Conservation (phyloP, 2,797 vertebrate genomes). For the Dallia pectoralis region DNA sequence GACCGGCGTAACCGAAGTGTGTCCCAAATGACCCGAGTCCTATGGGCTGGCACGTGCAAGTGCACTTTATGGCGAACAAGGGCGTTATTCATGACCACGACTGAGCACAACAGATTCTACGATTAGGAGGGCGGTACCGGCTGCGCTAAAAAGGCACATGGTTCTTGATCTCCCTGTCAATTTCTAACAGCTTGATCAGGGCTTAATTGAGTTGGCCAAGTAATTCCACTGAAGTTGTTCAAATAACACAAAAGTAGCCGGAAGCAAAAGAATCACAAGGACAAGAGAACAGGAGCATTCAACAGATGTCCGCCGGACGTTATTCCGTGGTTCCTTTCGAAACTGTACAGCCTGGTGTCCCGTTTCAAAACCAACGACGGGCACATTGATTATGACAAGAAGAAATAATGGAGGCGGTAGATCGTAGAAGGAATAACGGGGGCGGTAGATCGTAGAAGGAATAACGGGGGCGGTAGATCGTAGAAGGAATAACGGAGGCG, state of each 20-base stretch:
- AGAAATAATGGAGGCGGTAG: background rate
- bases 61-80: background rate
- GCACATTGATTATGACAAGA: background rate
- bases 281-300: constrained; percentile 30
- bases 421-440: background rate
- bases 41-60: background rate
- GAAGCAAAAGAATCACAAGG: constrained; percentile 25
- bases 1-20: constrained; percentile 39
- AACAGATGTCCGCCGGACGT: background rate
- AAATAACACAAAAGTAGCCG: constrained; percentile 5
- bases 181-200: constrained; percentile 66
- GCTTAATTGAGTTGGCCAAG: constrained; percentile 70
- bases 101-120: constrained; percentile 54
- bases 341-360: background rate
- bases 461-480: background rate
- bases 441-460: background rate
- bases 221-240: constrained; percentile 48
- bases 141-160: constrained; percentile 55
- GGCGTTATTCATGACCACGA: background rate
- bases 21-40: background rate
- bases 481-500: too few relatives aligned
- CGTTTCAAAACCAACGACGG: background rate
- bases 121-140: constrained; percentile 41
- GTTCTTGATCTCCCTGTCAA: constrained; percentile 62
- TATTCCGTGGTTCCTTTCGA: background rate